phyloP scores from a whole-genome alignment of 92 coral and sea anemone genomes.

The Zoanthus solanderi region DNA sequence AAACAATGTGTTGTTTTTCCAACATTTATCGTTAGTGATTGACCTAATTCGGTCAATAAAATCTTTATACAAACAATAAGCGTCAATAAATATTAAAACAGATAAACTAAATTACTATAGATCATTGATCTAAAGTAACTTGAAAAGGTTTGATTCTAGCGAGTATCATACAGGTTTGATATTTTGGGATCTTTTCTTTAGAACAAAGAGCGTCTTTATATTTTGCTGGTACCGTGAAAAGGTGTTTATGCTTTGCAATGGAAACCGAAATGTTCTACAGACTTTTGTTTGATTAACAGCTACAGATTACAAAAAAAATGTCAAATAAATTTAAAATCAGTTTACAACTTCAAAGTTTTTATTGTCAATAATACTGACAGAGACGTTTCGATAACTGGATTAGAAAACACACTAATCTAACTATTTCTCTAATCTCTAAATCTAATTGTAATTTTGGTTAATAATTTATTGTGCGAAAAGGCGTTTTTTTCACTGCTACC shows the following conservation, averaged over 20 bases:
- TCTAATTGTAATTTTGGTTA: no score
- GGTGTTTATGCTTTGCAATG: background rate
- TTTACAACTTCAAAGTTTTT: background rate
- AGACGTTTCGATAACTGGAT: no score
- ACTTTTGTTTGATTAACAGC: background rate
- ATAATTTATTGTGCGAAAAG: no score
- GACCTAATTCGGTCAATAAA: constrained; percentile 9
- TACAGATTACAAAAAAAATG: background rate
- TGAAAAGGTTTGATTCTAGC: background rate
- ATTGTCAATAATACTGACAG: no score
- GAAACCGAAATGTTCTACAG: background rate
- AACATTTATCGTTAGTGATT: background rate
- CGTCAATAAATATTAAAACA: background rate
- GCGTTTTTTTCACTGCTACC: no score
- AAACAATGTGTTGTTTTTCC: constrained; percentile 37
- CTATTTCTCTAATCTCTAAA: no score
- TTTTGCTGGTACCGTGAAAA: constrained; percentile 25
- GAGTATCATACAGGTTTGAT: background rate
- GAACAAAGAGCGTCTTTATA: background rate
- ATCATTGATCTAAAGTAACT: background rate
- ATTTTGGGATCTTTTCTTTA: background rate
- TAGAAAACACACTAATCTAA: no score
- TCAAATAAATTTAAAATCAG: background rate
- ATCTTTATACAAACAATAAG: background rate
- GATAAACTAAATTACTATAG: background rate